Evolutionary conservation across 2,888 invertebrate species (phyloP).

Genomic region (Eustalomyia histrio): DNA sequence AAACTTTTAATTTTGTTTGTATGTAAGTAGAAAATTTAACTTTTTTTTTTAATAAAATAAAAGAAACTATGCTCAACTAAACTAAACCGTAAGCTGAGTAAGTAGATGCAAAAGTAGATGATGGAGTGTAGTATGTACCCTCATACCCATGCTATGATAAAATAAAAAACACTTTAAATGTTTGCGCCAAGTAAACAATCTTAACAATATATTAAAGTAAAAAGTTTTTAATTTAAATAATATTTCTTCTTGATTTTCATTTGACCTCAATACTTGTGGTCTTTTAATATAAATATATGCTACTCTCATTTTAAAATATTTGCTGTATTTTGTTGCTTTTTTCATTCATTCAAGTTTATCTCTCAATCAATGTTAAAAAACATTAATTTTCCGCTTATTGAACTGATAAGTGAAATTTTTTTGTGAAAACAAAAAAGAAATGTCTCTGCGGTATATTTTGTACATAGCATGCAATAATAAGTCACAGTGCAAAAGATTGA

Average conservation of each 20-base stretch:
- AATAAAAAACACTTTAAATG: slow-evolving; percentile 25
- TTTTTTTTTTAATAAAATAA: slow-evolving; percentile 19
- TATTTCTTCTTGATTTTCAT: slow-evolving; percentile 16
- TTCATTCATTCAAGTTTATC: slow-evolving; percentile 52
- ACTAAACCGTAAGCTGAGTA: not conserved
- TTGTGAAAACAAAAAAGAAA: not conserved
- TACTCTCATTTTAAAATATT: slow-evolving; percentile 41
- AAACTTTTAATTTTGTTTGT: slow-evolving; percentile 69
- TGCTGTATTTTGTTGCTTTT: slow-evolving; percentile 34
- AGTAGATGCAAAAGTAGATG: slow-evolving; percentile 9
- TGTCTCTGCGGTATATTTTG: slow-evolving; percentile 33
- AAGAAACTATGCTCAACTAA: slow-evolving; percentile 15
- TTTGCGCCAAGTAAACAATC: slow-evolving; percentile 39
- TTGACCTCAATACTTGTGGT: slow-evolving; percentile 54
- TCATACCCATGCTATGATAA: not conserved
- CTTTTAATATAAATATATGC: slow-evolving; percentile 21
- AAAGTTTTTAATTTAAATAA: slow-evolving; percentile 43
- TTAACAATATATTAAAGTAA: slow-evolving; percentile 29
- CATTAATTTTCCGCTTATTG: slow-evolving; percentile 62
- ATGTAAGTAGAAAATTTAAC: slow-evolving; percentile 43
- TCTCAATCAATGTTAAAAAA: slow-evolving; percentile 58
- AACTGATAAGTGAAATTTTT: slow-evolving; percentile 53
- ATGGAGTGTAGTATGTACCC: not conserved
- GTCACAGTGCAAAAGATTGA: slow-evolving; percentile 30
- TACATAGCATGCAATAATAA: slow-evolving; percentile 17